Evolutionary conservation across 2,113 vertebrate genomes (phyloP).

Genomic region (Sitta europaea): DNA sequence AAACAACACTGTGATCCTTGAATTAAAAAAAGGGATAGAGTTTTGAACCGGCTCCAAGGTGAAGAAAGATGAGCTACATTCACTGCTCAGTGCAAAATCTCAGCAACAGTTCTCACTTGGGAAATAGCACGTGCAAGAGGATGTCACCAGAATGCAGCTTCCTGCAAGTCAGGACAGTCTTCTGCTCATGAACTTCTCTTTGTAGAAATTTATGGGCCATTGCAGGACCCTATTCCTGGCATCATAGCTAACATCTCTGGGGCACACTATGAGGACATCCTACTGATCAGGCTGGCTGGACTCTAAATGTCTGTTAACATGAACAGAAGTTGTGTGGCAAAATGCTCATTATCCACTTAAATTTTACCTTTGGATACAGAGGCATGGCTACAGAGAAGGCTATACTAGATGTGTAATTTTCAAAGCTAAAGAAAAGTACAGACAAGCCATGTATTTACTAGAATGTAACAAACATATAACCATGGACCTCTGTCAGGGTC

Average conservation of each 20-base stretch:
- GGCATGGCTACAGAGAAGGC: neutral
- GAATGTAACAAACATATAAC: neutral
- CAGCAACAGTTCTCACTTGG: neutral
- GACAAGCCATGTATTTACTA: neutral
- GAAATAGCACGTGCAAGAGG: neutral
- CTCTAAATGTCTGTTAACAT: neutral
- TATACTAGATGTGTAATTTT: neutral
- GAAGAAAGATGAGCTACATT: neutral
- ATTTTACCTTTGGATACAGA: neutral
- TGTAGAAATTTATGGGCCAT: neutral
- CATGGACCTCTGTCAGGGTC: neutral
- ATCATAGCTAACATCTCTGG: neutral
- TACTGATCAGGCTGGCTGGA: neutral
- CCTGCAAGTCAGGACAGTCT: neutral
- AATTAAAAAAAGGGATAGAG: neutral
- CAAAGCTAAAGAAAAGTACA: neutral
- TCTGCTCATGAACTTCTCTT: neutral
- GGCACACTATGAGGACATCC: neutral
- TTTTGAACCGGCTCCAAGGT: neutral
- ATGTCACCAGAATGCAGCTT: neutral
- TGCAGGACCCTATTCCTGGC: neutral
- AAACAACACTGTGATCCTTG: neutral
- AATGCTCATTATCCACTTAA: neutral
- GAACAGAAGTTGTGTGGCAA: neutral
- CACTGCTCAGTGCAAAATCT: neutral